Evolutionary conservation across 2,797 vertebrate genomes (phyloP), one percentile per base, ranked within the genome.

Genomic region (Nannoperca australis): DNA sequence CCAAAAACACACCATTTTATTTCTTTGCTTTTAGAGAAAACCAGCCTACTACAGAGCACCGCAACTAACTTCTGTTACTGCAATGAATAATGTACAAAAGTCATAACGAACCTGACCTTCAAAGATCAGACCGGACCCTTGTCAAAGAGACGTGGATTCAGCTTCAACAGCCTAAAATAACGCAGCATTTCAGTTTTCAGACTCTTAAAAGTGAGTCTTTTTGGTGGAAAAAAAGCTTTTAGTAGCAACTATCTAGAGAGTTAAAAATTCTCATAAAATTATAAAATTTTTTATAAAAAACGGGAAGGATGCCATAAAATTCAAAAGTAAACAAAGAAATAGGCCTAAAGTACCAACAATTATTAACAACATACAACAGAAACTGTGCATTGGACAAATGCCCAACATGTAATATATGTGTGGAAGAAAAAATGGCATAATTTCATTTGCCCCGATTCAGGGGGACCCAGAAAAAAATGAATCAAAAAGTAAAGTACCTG

Each of bases 401-500:
- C 34, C 45, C 20, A 0, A 18, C 18, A 18, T n/a, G 51, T 54
- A 65, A 60, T 75, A 38, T 22, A 17, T 20, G n/a, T 36, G 47
- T 50, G 3, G 49, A n/a, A 42, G 45, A 38, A 14, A 54, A 67
- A 81, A 51, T 22, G 5, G 13, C 14, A 13, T 30, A 8, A 40
- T 73, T 81, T 34, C 1, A 15, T 63, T 51, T 78, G 27, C 61
- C 60, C 50, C 67, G 27, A 69, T 76, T 70, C 36, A 27, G 24
- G 15, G 30, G 14, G 72, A 82, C 70, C 3, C 2, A 65, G 30
- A 32, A 50, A 27, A 6, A 54, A 27, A 8, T 20, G 20, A 63
- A 71, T 69, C 24, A 59, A 68, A 71, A 71, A 58, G 22, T n/a
- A 70, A 70, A 67, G 55, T 70, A 61, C 59, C 58, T 49, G 67